Base-by-base conservation (phyloP, 2,797 vertebrate genomes). In the Antennarius maculatus region DNA sequence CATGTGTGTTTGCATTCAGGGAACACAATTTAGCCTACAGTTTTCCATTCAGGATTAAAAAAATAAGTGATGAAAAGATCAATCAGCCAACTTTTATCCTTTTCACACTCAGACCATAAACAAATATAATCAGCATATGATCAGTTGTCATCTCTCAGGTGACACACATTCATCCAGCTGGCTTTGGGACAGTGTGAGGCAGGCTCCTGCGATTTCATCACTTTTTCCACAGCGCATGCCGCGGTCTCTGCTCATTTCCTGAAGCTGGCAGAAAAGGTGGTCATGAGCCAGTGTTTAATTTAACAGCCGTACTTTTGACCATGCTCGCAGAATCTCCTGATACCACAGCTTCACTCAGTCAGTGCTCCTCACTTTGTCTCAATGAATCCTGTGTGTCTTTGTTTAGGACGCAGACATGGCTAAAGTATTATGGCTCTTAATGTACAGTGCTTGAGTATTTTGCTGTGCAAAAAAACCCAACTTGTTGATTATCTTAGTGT, bases 161-260 rank as follows among this genome's bases (percentile, higher is more conserved):
- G 83, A 63, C 54, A 64, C 56, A 57, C 47, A 74, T 84, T 47
- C 76, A 50, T 76, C 53, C 57, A 27, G 10, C 4, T 63, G 61
- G 69, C 65, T 74, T 61, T 7, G 43, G 79, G 63, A 87, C 63
- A 73, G 53, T 58, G 34, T 18, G 67, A 76, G 43, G 58, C 80
- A 73, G 71, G 65, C 69, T 81, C 27, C 58, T 58, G 74, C 68
- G 75, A 86, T 76, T 80, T 83, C 65, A 80, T 79, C 15, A 23
- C 51, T 81, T 79, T 90, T 89, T 89, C 88, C 89, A 81, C 73
- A 69, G 61, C 10, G 53, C 64, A 61, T 85, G 84, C 80, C 78
- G 67, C 76, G 76, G 75, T 56, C 66, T 54, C 53, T 52, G 76
- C 72, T 89, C 79, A 87, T 90, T 91, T 91, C 87, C 87, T 86